A percentile compares a stretch with the other conserved stretches of the same genome.
These are phyloP conservation scores for Drosophila nigrodunni DNA, from an alignment of 1,140 invertebrate genomes.

Conservation along the genomic window DNA sequence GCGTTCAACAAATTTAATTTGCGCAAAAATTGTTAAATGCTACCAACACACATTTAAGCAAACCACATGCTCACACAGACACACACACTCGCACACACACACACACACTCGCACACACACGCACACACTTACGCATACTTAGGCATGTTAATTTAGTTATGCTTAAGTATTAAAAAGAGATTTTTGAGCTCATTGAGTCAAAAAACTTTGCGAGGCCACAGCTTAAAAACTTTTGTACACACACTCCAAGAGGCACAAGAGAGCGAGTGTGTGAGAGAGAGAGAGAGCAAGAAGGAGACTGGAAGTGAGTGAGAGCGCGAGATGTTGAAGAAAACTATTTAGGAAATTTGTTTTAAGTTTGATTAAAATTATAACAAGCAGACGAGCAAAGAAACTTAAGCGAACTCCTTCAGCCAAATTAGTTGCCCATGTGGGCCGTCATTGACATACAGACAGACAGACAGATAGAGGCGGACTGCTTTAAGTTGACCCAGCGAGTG, in stretches of 20 bases:
- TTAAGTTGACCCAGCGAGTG: slow-evolving; percentile 21
- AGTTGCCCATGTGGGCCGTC: slow-evolving; percentile 43
- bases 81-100: neutral
- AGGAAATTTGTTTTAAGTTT: slow-evolving; percentile 60
- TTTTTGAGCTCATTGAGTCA: slow-evolving; percentile 77
- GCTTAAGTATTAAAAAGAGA: slow-evolving; percentile 79
- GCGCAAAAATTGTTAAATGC: slow-evolving; percentile 61
- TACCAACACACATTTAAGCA: slow-evolving; percentile 26
- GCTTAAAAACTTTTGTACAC: slow-evolving; percentile 52
- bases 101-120: slow-evolving; percentile 32
- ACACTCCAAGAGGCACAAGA: slow-evolving; percentile 2
- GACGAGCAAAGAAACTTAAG: slow-evolving; percentile 22
- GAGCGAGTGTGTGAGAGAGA: neutral
- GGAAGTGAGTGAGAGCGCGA: neutral
- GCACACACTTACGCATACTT: slow-evolving; percentile 33
- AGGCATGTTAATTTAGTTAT: slow-evolving; percentile 78
- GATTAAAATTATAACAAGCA: slow-evolving; percentile 65
- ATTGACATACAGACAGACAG: slow-evolving; percentile 22
- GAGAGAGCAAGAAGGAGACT: neutral
- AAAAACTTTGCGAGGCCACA: slow-evolving; percentile 61
- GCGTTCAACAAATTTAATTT: slow-evolving; percentile 62
- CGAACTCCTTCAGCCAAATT: slow-evolving; percentile 33
- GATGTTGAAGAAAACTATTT: slow-evolving; percentile 50
- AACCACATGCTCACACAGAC: slow-evolving; percentile 19
- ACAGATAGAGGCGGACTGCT: neutral